These are phyloP conservation scores for Tenthredo distinguenda DNA, from an alignment of 2,888 invertebrate species.

Conservation along the genomic window DNA sequence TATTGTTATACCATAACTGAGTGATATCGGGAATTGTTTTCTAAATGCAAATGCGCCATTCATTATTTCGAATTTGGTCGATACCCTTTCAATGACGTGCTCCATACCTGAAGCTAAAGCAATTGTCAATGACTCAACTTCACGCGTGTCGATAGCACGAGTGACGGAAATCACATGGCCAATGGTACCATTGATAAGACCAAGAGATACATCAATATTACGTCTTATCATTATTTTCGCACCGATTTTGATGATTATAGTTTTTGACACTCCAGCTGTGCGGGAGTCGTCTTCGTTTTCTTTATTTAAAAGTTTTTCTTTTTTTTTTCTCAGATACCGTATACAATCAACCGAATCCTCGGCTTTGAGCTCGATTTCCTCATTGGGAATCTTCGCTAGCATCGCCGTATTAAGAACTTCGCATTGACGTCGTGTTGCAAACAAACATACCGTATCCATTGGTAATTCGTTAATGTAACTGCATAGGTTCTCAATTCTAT, in stretches of 20 bases:
- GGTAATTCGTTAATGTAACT: conserved; percentile 61
- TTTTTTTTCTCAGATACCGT: conserved; percentile 55
- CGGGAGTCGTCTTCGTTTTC: conserved; percentile 57
- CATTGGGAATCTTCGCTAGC: conserved; percentile 59
- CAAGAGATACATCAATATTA: conserved; percentile 61
- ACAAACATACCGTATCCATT: conserved; percentile 64
- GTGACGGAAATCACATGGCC: conserved; percentile 57
- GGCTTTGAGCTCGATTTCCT: conserved; percentile 62
- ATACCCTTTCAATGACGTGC: conserved; percentile 57
- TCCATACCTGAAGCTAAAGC: conserved; percentile 54
- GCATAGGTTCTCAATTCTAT: conserved; percentile 59
- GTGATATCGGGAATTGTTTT: conserved; percentile 62
- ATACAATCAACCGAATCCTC: conserved; percentile 59
- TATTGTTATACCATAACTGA: conserved; percentile 63
- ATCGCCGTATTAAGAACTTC: conserved; percentile 66
- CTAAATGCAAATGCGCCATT: conserved; percentile 57
- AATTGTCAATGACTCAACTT: conserved; percentile 58
- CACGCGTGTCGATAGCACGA: conserved; percentile 41
- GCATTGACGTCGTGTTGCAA: conserved; percentile 67
- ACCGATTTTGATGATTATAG: conserved; percentile 60
- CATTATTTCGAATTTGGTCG: conserved; percentile 63
- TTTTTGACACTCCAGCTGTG: conserved; percentile 61
- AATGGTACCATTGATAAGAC: conserved; percentile 65
- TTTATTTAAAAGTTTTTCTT: conserved; percentile 51
- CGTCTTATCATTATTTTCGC: conserved; percentile 61